A percentile compares a stretch with the other conserved stretches of the same genome.
These are phyloP conservation scores for Enteromius thamalakanensis DNA, from an alignment of 2,797 vertebrate species.

Conservation along the genomic window DNA sequence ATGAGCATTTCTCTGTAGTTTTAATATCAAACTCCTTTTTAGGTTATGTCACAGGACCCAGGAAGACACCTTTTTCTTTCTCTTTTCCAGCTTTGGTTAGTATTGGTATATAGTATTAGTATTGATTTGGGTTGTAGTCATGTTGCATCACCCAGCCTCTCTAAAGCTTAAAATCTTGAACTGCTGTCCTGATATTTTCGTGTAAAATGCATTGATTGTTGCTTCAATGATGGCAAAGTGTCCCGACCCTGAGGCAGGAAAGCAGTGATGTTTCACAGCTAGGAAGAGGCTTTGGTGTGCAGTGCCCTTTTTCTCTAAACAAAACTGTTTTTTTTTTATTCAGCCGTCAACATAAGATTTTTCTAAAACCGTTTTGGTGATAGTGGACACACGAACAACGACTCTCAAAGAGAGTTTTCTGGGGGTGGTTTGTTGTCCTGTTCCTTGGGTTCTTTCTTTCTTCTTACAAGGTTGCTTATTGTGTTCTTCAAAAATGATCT, in stretches of 20 bases:
- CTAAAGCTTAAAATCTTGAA: neutral
- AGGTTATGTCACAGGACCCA: neutral
- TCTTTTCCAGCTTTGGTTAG: neutral
- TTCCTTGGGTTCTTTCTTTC: neutral
- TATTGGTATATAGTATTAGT: too few relatives aligned
- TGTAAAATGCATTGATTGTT: neutral
- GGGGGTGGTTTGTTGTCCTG: neutral
- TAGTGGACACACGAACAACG: neutral
- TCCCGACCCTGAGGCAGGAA: neutral
- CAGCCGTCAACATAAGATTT: neutral
- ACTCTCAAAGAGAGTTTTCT: neutral
- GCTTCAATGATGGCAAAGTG: neutral
- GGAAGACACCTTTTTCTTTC: neutral
- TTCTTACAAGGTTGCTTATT: neutral
- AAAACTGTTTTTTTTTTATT: too few relatives aligned
- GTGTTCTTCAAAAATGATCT: neutral
- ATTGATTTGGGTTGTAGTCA: neutral
- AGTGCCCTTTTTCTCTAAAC: neutral
- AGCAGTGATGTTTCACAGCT: neutral
- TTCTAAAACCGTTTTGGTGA: neutral
- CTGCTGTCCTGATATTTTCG: neutral
- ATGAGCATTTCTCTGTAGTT: neutral
- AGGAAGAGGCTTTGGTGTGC: neutral
- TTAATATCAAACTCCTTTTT: neutral
- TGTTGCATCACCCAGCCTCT: neutral